These are phyloP conservation scores for Danaus chrysippus DNA, from an alignment of 2,888 invertebrate genomes.

Conservation along the genomic window DNA sequence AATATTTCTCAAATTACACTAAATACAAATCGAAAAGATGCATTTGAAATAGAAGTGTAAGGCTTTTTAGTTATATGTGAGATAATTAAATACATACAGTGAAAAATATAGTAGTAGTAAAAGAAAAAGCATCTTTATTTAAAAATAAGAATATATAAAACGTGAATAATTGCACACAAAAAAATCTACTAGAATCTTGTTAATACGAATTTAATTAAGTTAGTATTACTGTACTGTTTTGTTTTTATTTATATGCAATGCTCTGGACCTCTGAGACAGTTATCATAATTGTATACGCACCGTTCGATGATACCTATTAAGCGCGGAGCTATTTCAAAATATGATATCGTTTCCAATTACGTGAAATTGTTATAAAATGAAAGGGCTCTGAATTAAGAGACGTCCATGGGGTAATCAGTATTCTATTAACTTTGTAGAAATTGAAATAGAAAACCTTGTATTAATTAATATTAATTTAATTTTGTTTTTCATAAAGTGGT, in stretches of 20 bases:
- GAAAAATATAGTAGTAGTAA: no score
- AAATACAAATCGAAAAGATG: no score
- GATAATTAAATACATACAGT: no score
- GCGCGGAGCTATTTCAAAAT: neutral
- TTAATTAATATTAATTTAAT: no score
- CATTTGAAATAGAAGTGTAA: no score
- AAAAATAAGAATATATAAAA: no score
- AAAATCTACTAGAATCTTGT: no score
- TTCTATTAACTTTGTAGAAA: neutral
- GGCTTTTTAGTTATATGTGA: no score
- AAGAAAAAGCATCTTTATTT: no score
- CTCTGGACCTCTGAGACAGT: neutral
- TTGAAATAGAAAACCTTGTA: neutral
- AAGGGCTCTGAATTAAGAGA: neutral
- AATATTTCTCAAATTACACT: no score
- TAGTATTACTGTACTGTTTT: neutral
- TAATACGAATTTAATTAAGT: neutral
- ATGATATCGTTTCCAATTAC: neutral
- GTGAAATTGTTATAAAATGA: neutral
- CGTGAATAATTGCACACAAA: no score
- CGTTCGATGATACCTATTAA: neutral
- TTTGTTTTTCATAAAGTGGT: conserved; percentile 4
- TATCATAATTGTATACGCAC: neutral
- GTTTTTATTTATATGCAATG: neutral
- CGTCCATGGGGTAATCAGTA: neutral